Conservation (phyloP, 2,888 invertebrate species). For the Caenorhabditis macrosperma region DNA sequence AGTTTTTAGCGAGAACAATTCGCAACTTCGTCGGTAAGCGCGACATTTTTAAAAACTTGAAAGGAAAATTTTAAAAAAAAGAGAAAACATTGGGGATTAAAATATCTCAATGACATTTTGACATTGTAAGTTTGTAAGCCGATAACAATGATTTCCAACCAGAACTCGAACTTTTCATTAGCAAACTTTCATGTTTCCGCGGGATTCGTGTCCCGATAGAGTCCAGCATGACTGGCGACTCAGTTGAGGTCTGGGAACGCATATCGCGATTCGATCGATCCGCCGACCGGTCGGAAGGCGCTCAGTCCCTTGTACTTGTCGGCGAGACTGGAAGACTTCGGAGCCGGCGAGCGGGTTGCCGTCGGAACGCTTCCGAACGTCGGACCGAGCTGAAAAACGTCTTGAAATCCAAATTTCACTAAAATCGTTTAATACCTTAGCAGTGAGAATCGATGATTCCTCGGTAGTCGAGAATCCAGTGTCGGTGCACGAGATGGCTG, state of each 20-base stretch:
- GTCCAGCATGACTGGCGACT: too few species aligned
- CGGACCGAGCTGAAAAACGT: constrained; percentile 30
- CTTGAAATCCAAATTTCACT: background rate
- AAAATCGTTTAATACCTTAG: background rate
- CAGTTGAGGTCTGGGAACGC: constrained; percentile 33
- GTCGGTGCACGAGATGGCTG: constrained; percentile 31
- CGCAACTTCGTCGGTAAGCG: too few species aligned
- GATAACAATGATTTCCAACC: too few species aligned
- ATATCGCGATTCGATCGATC: constrained; percentile 31
- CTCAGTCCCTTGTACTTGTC: constrained; percentile 51
- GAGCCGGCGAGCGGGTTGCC: background rate
- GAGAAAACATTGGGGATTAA: too few species aligned
- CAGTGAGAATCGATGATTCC: constrained; percentile 13
- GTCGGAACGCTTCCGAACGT: constrained; percentile 10
- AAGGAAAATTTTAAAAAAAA: too few species aligned
- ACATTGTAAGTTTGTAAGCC: too few species aligned
- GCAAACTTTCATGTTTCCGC: too few species aligned
- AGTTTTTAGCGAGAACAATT: too few species aligned
- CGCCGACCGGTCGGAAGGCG: constrained; percentile 48
- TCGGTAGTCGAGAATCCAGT: background rate
- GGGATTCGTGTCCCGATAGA: too few species aligned
- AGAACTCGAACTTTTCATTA: too few species aligned
- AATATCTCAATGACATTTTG: too few species aligned
- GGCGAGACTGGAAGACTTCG: background rate
- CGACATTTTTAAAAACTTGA: too few species aligned